Base-by-base conservation (phyloP, 2,797 vertebrate genomes). In the Hydrolagus colliei region DNA sequence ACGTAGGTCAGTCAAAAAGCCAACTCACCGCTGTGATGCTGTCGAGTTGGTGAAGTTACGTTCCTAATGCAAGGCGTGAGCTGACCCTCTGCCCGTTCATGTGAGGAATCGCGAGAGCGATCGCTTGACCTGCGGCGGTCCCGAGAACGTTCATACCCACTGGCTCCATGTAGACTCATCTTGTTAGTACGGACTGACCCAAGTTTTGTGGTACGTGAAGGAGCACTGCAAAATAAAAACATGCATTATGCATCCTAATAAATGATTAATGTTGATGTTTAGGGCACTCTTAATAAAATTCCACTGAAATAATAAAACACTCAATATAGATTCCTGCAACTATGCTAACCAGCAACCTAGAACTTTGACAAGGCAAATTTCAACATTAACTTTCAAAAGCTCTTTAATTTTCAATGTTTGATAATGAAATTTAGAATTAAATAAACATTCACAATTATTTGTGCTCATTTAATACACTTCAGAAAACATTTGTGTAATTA, bases 31-130 rank as follows among this genome's bases (percentile, higher is more conserved):
- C 92, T 93, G 89, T 96, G 96, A 90, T 97, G 95, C 87, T 99
- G 98, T 61, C 97, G 94, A 86, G 97, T 99, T 88, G 98, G 98
- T 85, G 98, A 99, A 86, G 97, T 98, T 89, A 99, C 94, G 88
- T 99, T 99, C 88, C 98, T 95, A 89, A 99, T 99, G 92, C 98
- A 99, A 0, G 98, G 98, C 79, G 98, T 99, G 88, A 99, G 96
- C 87, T 99, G 98, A 87, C 96, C 96, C 88, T 99, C 98, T 85
- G 91, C 93, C 90, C 97, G 95, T 91, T 99, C 98, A 1, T 98
- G 98, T 72, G 98, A 99, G 1, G 98, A 99, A 92, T 99, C 97
- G 77, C 97, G 95, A 84, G 98, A 99, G 90, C 97, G 95, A 92
- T 99, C 98, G 80, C 96, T 98, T 76, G 98, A 99, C 86, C 98